Base-by-base conservation (phyloP, 2,113 vertebrate genomes). In the Aleadryas rufinucha region DNA sequence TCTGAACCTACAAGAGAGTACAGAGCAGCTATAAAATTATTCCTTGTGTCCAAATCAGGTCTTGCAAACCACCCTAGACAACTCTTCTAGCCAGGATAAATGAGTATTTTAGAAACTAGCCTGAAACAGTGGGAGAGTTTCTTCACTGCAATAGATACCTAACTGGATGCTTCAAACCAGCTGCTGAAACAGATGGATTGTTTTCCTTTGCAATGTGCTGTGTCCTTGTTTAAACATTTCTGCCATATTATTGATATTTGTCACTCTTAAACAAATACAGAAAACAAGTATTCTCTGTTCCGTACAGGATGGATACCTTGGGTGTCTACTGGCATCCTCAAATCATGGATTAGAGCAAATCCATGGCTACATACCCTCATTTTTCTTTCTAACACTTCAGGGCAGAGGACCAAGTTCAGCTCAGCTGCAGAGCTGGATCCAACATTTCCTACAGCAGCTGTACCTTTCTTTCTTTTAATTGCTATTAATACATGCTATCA, bases 381-480 rank as follows among this genome's bases (percentile, higher is more conserved):
- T 96, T 96, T 95, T 96, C 75, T 96, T 93, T 85, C 87, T 91
- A 94, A 80, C 39, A 70, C 79, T 95, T 97, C 79, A 95, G 95
- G 94, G 95, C 82, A 93, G 68, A 88, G 35, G 85, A 94, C 90
- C 95, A 96, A 96, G 82, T 86, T 89, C 53, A 90, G 79, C 90
- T 96, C 79, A 95, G 93, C 93, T 95, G 91, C 84, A 92, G 83
- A 95, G 81, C 78, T 96, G 81, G 89, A 95, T 94, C 54, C 70
- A 93, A 76, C 93, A 90, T 78, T 95, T 93, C 74, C 91, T 83
- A 66, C 91, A 93, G 93, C 95, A 97, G 87, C 93, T 96, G 93
- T 69, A 96, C 42, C 21, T 65, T 88, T 52, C 74, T 88, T 96
- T 90, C 82, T 81, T 86, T 95, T 82, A 93, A 75, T 57, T 80